Percentiles rank a stretch among this genome's conserved stretches.
phyloP scores from a whole-genome alignment of 1,140 invertebrate species.

The Propsilocerus akamusi region DNA sequence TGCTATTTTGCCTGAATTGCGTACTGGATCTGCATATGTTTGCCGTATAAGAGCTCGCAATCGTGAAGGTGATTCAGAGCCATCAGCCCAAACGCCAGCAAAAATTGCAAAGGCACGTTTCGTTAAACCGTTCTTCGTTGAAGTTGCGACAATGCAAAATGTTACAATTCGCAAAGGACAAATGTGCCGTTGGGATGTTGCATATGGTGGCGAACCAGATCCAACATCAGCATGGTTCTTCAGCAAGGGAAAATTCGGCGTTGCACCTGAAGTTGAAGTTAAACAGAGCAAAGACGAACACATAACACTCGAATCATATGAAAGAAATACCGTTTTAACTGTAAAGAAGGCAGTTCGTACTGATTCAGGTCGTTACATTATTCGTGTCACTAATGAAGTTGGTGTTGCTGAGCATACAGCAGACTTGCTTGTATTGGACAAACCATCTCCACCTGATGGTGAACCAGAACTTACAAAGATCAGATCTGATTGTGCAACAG shows the following conservation, averaged over 20 bases:
- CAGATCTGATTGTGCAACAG: slow-evolving; percentile 73
- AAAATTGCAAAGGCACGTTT: slow-evolving; percentile 91
- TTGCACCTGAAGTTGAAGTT: slow-evolving; percentile 11
- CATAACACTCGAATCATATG: slow-evolving; percentile 76
- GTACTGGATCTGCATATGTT: slow-evolving; percentile 90
- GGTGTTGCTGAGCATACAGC: slow-evolving; percentile 64
- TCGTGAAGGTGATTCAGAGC: slow-evolving; percentile 86
- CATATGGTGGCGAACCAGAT: slow-evolving; percentile 87
- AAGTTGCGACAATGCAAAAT: slow-evolving; percentile 58
- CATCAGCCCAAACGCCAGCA: slow-evolving; percentile 85
- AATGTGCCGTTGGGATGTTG: slow-evolving; percentile 73
- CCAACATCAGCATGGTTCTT: slow-evolving; percentile 66
- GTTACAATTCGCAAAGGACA: slow-evolving; percentile 88
- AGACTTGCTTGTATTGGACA: slow-evolving; percentile 79
- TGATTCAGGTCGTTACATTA: slow-evolving; percentile 82
- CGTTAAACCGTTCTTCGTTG: slow-evolving; percentile 83
- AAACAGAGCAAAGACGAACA: slow-evolving; percentile 49
- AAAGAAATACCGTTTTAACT: slow-evolving; percentile 77
- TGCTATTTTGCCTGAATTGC: slow-evolving; percentile 71
- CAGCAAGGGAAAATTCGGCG: slow-evolving; percentile 25
- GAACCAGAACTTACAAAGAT: slow-evolving; percentile 77
- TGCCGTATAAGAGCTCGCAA: slow-evolving; percentile 92
- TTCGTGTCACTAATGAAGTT: slow-evolving; percentile 66
- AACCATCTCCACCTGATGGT: slow-evolving; percentile 66
- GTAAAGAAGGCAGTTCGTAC: slow-evolving; percentile 65